These are phyloP conservation scores for Esox masquinongy DNA, from an alignment of 2,797 vertebrate genomes.

Conservation along the genomic window DNA sequence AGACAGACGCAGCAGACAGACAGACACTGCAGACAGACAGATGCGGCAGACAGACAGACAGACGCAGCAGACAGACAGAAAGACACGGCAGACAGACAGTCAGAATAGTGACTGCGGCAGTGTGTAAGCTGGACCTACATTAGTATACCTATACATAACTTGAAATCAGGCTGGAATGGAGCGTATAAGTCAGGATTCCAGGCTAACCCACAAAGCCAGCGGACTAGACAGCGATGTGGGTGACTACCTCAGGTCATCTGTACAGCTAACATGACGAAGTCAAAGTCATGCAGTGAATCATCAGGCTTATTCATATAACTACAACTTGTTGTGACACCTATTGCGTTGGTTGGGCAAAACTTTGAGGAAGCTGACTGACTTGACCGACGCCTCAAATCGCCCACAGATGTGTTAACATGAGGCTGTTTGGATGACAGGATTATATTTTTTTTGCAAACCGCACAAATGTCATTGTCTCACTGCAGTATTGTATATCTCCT, in stretches of 20 bases:
- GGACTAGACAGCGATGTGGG: neutral
- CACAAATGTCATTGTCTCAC: too few relatives aligned
- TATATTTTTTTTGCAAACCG: neutral
- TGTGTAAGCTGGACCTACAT: neutral
- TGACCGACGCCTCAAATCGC: neutral
- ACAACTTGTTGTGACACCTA: conserved; percentile 35
- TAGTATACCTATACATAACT: neutral
- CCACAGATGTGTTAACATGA: neutral
- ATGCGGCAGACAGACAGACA: conserved; percentile 16
- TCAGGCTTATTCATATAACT: conserved; percentile 22
- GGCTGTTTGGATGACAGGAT: neutral
- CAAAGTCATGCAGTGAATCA: neutral
- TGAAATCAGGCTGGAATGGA: neutral
- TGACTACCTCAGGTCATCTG: neutral
- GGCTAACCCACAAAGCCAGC: neutral
- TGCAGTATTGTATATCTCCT: neutral
- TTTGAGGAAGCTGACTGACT: neutral
- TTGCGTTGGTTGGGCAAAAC: neutral
- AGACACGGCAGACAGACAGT: conserved; percentile 12
- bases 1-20: conserved; percentile 11
- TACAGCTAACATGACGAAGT: conserved; percentile 29
- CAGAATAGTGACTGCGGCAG: neutral
- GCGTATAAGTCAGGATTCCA: neutral
- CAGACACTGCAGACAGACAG: conserved; percentile 9
- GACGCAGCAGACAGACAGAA: too few relatives aligned